Conservation (phyloP, 2,888 invertebrate species). For the Machimus rusticus region DNA sequence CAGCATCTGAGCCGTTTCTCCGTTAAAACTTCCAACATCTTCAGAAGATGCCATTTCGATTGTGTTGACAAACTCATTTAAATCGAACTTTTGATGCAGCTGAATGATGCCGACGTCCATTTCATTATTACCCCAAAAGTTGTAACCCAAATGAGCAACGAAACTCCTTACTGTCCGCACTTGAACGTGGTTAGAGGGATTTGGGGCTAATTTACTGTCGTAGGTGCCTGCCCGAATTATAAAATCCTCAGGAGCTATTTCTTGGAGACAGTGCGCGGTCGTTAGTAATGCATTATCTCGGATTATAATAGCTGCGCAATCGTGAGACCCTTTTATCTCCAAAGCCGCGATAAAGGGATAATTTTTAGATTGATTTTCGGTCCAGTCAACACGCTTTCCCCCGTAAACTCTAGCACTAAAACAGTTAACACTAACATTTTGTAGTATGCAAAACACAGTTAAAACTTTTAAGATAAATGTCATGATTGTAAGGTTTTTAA, state of each 20-base stretch:
- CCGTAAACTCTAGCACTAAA: not conserved
- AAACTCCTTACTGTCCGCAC: not conserved
- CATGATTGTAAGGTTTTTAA: not conserved
- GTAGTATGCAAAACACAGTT: not conserved
- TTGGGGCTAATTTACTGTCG: not conserved
- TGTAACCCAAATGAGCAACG: not conserved
- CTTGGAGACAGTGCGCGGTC: not conserved
- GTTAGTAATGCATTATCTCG: not conserved
- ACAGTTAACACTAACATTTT: not conserved
- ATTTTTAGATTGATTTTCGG: not conserved
- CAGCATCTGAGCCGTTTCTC: not conserved
- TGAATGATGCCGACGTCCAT: not conserved
- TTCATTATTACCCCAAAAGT: not conserved
- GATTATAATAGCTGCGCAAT: not conserved
- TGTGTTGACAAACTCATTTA: not conserved
- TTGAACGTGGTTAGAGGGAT: not conserved
- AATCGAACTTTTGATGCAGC: not conserved
- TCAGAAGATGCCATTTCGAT: not conserved
- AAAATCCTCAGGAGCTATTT: not conserved
- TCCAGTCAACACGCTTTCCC: not conserved
- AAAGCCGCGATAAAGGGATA: not conserved
- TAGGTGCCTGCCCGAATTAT: not conserved
- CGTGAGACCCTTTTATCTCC: not conserved
- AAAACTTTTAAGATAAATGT: not conserved
- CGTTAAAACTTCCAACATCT: not conserved